Base-by-base conservation (phyloP, 2,888 invertebrate genomes). In the Julus scanicus region DNA sequence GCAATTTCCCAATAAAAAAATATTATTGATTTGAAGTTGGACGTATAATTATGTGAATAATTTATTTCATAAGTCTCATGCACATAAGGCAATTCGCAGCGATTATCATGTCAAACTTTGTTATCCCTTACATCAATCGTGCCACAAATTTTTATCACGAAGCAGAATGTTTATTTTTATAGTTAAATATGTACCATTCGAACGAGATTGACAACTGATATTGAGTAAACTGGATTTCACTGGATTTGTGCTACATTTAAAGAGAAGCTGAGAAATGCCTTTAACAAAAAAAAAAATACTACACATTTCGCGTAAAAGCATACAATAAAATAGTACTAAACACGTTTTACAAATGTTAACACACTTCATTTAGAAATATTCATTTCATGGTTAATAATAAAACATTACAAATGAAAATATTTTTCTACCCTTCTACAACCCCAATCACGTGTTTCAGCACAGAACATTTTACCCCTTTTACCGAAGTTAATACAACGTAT, bases 181-280 rank as follows among this genome's bases (percentile, higher is more conserved):
- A 0, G 20, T 71, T 71, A 71, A 71, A 71, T 71, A 71, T 71
- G 63, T 71, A 71, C 20, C 63, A 71, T 20, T 29, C 63, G 63
- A 20, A 71, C 63, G 63, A 71, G 63, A 20, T 71, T 63, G 63
- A 63, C 63, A 20, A 63, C 63, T 20, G 63, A 63, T 63, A 63
- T 63, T 71, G 20, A 8, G 9, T 71, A 4, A 20, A 71, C 63
- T 71, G 63, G 8, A 71, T 71, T 71, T 71, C 20, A 71, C 20
- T 8, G 63, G 63, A 20, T 71, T 6, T 0, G 63, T 71, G 29
- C 17, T 9, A 20, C 9, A 20, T 71, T 20, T 71, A 5, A 20
- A 29, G 29, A 44, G 44, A 57, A 5, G 57, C 3, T 4, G 57
- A 17, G 57, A 57, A 57, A 3, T 57, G 29, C 29, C 29, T 29